phyloP scores from a whole-genome alignment of 2,797 vertebrate species.

The Anabas testudineus region DNA sequence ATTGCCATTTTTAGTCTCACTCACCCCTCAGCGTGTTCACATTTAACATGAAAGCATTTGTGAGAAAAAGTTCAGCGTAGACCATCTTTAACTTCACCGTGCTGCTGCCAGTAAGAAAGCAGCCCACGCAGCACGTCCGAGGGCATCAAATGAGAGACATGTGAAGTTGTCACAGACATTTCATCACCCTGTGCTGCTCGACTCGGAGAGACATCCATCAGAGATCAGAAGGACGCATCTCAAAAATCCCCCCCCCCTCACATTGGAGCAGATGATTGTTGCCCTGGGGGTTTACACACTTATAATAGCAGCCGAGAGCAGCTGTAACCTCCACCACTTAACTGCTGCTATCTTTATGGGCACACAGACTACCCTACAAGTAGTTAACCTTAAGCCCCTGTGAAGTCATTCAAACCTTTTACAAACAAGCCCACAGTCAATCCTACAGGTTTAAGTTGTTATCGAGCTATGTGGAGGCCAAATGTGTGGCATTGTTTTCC shows the following conservation, averaged over 20 bases:
- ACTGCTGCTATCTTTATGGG: constrained; percentile 45
- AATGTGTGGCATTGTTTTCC: background rate
- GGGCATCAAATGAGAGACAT: background rate
- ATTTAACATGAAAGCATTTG: too few relatives aligned
- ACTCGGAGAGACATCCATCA: background rate
- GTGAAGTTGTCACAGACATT: background rate
- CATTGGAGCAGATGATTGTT: constrained; percentile 31
- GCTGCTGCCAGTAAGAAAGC: background rate
- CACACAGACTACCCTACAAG: constrained; percentile 10
- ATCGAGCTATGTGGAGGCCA: background rate
- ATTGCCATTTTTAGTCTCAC: background rate
- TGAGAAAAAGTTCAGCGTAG: background rate
- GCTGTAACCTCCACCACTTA: constrained; percentile 34
- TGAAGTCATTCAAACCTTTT: constrained; percentile 10
- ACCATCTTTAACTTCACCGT: constrained; percentile 3
- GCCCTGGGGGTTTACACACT: constrained; percentile 16
- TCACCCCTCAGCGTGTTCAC: background rate
- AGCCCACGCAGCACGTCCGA: background rate
- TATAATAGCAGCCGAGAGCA: constrained; percentile 56
- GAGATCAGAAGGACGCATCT: constrained; percentile 15
- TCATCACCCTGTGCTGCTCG: background rate
- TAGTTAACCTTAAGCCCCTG: constrained; percentile 4
- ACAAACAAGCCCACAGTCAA: background rate
- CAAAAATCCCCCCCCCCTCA: constrained; percentile 31
- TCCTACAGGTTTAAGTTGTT: background rate